Conservation (phyloP, 2,113 vertebrate species). For the Bos indicus region DNA sequence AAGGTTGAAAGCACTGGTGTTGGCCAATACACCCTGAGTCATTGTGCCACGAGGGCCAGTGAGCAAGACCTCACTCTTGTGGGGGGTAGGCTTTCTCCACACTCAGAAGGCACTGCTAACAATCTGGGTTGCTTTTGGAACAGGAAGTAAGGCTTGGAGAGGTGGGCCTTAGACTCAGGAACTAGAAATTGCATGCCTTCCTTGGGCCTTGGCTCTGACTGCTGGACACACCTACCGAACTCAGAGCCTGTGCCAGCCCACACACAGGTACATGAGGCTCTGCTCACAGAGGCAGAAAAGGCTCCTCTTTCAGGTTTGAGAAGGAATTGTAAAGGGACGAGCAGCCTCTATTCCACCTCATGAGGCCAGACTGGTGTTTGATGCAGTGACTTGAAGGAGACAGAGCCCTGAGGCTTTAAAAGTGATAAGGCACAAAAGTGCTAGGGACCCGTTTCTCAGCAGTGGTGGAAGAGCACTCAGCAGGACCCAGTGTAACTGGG, state of each 20-base stretch:
- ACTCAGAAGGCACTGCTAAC: neutral
- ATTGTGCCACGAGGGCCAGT: no score
- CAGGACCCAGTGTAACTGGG: neutral
- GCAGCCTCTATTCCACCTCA: neutral
- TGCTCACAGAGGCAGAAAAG: neutral
- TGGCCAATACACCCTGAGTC: neutral
- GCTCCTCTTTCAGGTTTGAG: neutral
- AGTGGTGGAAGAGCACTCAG: neutral
- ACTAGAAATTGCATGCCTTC: neutral
- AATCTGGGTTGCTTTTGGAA: neutral
- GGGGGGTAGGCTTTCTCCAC: neutral
- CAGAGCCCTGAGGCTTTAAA: neutral
- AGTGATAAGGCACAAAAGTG: neutral
- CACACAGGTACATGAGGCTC: neutral
- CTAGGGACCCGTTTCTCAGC: neutral
- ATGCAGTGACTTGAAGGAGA: neutral
- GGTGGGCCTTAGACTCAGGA: neutral
- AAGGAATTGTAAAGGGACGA: neutral
- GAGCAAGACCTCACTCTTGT: neutral
- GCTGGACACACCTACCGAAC: neutral
- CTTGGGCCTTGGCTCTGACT: neutral
- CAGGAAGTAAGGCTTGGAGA: neutral
- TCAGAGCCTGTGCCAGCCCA: neutral
- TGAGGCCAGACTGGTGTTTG: neutral
- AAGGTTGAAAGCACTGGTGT: neutral